A percentile compares a stretch with the other conserved stretches of the same genome.
phyloP scores from a whole-genome alignment of 2,113 vertebrate species.

The Dromas ardeola region DNA sequence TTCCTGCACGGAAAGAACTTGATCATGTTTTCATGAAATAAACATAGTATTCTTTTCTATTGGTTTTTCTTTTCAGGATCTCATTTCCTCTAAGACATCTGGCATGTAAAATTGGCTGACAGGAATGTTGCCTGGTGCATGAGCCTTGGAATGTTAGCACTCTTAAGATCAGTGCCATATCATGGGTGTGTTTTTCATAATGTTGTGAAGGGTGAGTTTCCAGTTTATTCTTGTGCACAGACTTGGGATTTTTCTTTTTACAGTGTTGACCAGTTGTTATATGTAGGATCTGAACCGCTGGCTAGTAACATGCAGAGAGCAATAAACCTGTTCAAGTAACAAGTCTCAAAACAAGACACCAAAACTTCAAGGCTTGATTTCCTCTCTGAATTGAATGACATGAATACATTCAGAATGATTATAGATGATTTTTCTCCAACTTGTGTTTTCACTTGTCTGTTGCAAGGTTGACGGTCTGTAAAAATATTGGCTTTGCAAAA shows the following conservation, averaged over 20 bases:
- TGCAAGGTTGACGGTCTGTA: neutral
- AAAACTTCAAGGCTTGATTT: neutral
- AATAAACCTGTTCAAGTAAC: neutral
- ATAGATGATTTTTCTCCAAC: neutral
- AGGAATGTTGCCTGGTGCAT: conserved; percentile 31
- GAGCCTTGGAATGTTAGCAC: conserved; percentile 40
- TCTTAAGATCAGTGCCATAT: conserved; percentile 56
- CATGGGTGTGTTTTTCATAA: conserved; percentile 67
- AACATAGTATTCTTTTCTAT: neutral
- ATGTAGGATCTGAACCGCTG: neutral
- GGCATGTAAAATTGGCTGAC: conserved; percentile 4
- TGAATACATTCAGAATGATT: neutral
- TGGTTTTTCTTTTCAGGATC: neutral
- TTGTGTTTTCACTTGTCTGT: neutral
- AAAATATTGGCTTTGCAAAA: conserved; percentile 1
- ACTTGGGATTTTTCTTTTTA: neutral
- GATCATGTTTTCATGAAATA: conserved; percentile 17
- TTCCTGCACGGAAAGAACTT: neutral
- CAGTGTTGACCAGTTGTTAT: neutral
- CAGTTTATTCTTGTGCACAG: conserved; percentile 64
- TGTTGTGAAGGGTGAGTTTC: conserved; percentile 61
- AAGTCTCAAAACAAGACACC: neutral
- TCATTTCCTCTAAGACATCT: conserved; percentile 38
- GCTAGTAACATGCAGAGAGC: neutral
- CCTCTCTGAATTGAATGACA: neutral